Conservation (phyloP, 2,113 vertebrate species). For the Nerophis ophidion region DNA sequence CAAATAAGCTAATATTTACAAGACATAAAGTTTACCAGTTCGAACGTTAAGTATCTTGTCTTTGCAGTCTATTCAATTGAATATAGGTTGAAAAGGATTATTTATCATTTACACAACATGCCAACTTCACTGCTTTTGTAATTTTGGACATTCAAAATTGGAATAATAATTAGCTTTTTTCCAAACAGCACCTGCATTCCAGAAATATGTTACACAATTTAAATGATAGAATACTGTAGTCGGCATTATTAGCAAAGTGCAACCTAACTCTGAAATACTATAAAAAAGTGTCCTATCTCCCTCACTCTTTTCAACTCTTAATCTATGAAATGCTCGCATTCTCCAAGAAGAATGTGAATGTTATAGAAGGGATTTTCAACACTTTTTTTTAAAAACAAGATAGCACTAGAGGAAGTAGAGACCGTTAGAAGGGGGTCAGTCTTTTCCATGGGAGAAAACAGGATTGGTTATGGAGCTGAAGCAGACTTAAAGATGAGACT, state of each 20-base stretch:
- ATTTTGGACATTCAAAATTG: conserved; percentile 39
- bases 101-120: too few species aligned
- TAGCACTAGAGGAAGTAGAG: conserved; percentile 21
- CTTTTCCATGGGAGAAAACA: conserved; percentile 53
- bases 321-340: conserved; percentile 35
- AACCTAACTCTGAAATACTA: conserved; percentile 26
- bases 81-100: too few species aligned
- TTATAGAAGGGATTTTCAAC: conserved; percentile 25
- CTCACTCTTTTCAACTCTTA: conserved; percentile 21
- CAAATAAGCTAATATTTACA: too few species aligned
- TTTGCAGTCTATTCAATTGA: too few species aligned
- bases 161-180: conserved; percentile 30
- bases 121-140: too few species aligned
- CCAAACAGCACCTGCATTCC: conserved; percentile 20
- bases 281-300: conserved; percentile 20
- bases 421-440: conserved; percentile 42
- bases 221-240: conserved; percentile 12
- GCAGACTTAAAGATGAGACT: conserved; percentile 48
- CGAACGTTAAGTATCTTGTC: too few species aligned
- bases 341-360: conserved; percentile 22
- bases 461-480: conserved; percentile 68
- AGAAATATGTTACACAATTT: conserved; percentile 6
- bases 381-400: conserved; percentile 37
- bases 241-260: neutral
- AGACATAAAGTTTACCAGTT: too few species aligned